phyloP scores from a whole-genome alignment of 2,113 vertebrate genomes.

The Meleagris gallopavo region DNA sequence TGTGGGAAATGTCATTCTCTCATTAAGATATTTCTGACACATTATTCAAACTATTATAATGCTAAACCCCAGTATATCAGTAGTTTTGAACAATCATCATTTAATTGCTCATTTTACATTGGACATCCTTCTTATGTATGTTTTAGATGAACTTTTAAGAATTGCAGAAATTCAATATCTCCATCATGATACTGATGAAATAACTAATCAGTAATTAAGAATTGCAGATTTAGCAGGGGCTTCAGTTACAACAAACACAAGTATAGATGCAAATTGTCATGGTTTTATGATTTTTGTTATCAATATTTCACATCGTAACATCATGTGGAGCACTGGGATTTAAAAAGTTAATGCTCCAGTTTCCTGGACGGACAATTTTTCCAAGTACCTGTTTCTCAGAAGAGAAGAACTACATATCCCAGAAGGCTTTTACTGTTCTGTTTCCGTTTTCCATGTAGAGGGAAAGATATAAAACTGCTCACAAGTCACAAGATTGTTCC shows the following conservation, averaged over 20 bases:
- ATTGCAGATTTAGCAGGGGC: background rate
- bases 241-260: background rate
- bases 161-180: background rate
- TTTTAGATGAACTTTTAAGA: background rate
- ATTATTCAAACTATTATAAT: constrained; percentile 48
- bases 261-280: background rate
- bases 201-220: background rate
- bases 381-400: too few relatives aligned
- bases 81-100: background rate
- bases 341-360: too few relatives aligned
- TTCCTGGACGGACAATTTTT: too few relatives aligned
- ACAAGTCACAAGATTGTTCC: too few relatives aligned
- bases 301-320: too few relatives aligned
- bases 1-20: constrained; percentile 1
- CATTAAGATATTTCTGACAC: constrained; percentile 15
- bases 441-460: too few relatives aligned
- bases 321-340: too few relatives aligned
- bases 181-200: background rate
- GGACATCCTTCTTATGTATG: background rate
- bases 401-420: too few relatives aligned
- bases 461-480: too few relatives aligned
- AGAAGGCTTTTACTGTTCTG: too few relatives aligned
- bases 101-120: background rate
- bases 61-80: background rate
- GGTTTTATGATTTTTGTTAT: too few relatives aligned